Conservation (phyloP, 2,888 invertebrate species). For the Heliconius aoede region DNA sequence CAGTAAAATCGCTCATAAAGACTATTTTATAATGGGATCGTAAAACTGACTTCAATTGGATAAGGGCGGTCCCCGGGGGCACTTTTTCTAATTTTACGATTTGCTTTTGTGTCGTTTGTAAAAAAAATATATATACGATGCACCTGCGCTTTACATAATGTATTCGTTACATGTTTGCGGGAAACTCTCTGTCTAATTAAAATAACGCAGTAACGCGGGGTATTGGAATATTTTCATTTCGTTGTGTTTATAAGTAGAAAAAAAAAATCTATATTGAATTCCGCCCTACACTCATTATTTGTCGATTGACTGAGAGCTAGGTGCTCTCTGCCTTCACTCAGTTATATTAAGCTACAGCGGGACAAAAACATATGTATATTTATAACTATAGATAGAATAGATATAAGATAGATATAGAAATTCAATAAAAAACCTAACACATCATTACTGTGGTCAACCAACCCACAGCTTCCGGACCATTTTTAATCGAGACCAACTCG, state of each 20-base stretch:
- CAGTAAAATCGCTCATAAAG: conserved; percentile 81
- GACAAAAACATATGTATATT: too few relatives aligned
- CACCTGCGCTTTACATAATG: conserved; percentile 56
- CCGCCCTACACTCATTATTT: too few relatives aligned
- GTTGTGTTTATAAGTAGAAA: too few relatives aligned
- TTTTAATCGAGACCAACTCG: conserved; percentile 74
- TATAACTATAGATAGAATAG: too few relatives aligned
- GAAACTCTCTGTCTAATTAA: background rate
- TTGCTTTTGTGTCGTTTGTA: conserved; percentile 64
- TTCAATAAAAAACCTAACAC: conserved; percentile 36
- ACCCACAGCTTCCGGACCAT: conserved; percentile 67
- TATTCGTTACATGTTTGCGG: background rate
- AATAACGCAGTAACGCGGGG: background rate
- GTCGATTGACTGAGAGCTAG: too few relatives aligned
- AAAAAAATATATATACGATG: conserved; percentile 55
- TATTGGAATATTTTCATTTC: too few relatives aligned
- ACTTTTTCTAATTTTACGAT: conserved; percentile 77
- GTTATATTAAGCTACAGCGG: too few relatives aligned
- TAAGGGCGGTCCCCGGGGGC: conserved; percentile 60
- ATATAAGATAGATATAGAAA: too few relatives aligned
- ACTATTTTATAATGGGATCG: conserved; percentile 82
- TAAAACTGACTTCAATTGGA: conserved; percentile 70
- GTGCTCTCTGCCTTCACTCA: too few relatives aligned
- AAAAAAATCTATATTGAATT: too few relatives aligned
- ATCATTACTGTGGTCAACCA: conserved; percentile 68